Percentiles rank a stretch among this genome's conserved stretches.
Conservation (phyloP, 2,797 vertebrate species). For the Scyliorhinus canicula region DNA sequence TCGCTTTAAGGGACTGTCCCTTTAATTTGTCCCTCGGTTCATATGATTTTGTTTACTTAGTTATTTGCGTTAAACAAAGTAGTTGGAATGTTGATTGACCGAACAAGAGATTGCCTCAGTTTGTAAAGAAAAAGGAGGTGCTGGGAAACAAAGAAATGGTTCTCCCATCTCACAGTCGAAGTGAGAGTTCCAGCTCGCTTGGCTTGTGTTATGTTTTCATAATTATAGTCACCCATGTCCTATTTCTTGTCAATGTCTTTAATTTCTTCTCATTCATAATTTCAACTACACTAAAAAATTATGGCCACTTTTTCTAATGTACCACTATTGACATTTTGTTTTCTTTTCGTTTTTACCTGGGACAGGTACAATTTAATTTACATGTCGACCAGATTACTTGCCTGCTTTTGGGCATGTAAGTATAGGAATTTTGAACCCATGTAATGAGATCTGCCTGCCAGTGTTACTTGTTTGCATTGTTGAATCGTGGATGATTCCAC, state of each 20-base stretch:
- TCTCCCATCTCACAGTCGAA: background rate
- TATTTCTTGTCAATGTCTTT: background rate
- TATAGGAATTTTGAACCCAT: slow-evolving; percentile 27
- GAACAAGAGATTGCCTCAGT: background rate
- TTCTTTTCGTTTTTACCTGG: slow-evolving; percentile 17
- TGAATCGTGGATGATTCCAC: background rate
- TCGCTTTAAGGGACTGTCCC: too few species aligned
- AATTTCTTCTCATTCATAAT: background rate
- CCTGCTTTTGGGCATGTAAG: slow-evolving; percentile 31
- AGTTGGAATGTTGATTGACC: too few species aligned
- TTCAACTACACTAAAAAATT: background rate
- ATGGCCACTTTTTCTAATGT: background rate
- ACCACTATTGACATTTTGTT: background rate
- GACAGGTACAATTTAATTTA: slow-evolving; percentile 30
- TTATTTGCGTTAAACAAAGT: too few species aligned
- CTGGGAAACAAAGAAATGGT: background rate
- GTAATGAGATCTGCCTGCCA: slow-evolving; percentile 4
- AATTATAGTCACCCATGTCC: background rate
- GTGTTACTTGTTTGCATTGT: background rate
- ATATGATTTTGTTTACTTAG: too few species aligned
- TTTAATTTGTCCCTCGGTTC: too few species aligned
- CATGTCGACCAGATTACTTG: slow-evolving; percentile 15
- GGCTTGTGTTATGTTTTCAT: background rate
- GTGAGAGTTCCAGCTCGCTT: background rate
- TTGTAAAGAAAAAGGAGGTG: background rate